These are phyloP conservation scores for Tamias sibiricus DNA, from an alignment of 2,113 vertebrate species.

Conservation along the genomic window DNA sequence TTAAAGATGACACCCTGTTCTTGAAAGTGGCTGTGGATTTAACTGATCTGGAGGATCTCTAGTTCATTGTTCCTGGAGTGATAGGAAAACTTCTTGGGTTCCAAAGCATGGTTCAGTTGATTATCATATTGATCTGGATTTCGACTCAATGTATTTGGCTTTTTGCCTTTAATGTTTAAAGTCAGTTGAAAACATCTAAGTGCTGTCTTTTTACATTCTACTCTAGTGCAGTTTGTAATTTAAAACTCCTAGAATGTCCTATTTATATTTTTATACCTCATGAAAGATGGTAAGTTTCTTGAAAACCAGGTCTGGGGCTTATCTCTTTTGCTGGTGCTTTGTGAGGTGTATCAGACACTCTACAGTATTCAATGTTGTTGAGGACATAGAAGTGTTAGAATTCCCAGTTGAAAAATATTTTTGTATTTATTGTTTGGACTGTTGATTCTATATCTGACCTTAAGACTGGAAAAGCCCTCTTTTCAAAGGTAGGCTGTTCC, in stretches of 20 bases:
- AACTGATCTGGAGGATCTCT: slow-evolving; percentile 91
- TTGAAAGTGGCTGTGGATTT: slow-evolving; percentile 93
- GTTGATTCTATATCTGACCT: neutral
- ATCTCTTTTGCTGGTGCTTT: slow-evolving; percentile 20
- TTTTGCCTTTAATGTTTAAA: slow-evolving; percentile 30
- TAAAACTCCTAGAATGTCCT: slow-evolving; percentile 12
- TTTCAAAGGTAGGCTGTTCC: neutral
- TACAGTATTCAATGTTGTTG: neutral
- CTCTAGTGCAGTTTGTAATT: slow-evolving; percentile 1
- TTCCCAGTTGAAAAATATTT: neutral
- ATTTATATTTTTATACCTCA: slow-evolving; percentile 72
- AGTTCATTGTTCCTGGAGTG: slow-evolving; percentile 63
- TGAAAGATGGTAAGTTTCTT: slow-evolving; percentile 30
- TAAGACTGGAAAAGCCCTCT: neutral
- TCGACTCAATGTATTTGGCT: slow-evolving; percentile 31
- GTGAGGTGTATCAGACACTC: neutral
- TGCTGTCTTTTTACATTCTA: neutral
- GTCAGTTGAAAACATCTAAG: neutral
- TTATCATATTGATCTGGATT: slow-evolving; percentile 22
- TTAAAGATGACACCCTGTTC: slow-evolving; percentile 93
- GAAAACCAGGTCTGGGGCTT: neutral
- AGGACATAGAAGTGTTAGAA: neutral
- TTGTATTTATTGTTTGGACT: neutral
- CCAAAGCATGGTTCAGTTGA: neutral
- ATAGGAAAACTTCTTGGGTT: neutral